These are phyloP conservation scores for Coilia nasus DNA, from an alignment of 2,797 vertebrate species.

Conservation along the genomic window DNA sequence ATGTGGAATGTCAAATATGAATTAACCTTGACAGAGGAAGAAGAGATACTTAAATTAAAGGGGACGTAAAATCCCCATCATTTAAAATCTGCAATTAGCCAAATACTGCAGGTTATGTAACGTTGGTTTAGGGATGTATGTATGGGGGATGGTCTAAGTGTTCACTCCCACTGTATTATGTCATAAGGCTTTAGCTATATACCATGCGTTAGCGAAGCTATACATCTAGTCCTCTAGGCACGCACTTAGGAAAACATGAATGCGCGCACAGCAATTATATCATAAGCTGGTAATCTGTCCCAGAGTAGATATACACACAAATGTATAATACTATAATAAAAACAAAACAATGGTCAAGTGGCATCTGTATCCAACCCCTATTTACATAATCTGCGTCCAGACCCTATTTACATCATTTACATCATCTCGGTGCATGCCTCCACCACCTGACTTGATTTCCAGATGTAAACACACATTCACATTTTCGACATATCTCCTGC, in stretches of 20 bases:
- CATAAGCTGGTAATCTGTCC: background rate
- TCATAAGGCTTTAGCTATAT: background rate
- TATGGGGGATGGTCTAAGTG: background rate
- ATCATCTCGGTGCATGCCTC: no score
- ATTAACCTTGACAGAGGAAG: background rate
- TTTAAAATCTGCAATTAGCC: background rate
- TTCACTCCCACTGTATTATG: background rate
- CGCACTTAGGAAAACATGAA: background rate
- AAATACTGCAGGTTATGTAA: background rate
- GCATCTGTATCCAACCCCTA: background rate
- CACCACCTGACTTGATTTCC: background rate
- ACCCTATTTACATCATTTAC: no score
- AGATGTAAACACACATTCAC: background rate
- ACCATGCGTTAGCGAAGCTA: background rate
- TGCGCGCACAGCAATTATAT: background rate
- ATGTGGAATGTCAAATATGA: background rate
- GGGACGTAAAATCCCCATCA: background rate
- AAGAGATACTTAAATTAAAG: background rate
- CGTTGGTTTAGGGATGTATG: background rate
- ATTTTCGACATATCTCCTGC: conserved; percentile 12
- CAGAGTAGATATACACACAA: background rate
- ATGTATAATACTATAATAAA: background rate
- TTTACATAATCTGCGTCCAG: background rate
- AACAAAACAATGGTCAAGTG: background rate
- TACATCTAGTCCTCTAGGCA: background rate